These are phyloP conservation scores for Microctonus hyperodae DNA, from an alignment of 2,888 invertebrate species.

Conservation along the genomic window DNA sequence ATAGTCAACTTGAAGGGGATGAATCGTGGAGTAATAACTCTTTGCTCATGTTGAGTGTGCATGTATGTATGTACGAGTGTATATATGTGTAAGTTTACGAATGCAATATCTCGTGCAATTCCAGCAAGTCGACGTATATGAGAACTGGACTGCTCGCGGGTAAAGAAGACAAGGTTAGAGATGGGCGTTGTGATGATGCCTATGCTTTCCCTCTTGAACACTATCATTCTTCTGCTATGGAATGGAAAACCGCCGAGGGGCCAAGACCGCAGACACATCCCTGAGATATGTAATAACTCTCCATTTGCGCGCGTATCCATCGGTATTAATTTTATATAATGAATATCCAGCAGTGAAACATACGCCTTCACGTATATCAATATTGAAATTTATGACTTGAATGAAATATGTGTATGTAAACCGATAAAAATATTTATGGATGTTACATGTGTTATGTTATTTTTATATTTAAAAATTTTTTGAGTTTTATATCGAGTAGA, in stretches of 20 bases:
- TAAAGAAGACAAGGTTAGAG: slow-evolving; percentile 11
- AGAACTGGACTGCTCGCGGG: neutral
- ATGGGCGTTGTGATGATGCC: slow-evolving; percentile 28
- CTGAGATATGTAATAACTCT: slow-evolving; percentile 38
- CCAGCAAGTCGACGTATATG: slow-evolving; percentile 18
- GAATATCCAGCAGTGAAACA: slow-evolving; percentile 39
- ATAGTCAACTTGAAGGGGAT: neutral
- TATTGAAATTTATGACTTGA: neutral
- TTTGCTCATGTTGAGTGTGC: slow-evolving; percentile 36
- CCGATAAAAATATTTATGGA: too few relatives aligned
- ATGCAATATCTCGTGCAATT: slow-evolving; percentile 28
- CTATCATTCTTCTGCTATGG: slow-evolving; percentile 8
- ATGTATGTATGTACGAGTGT: slow-evolving; percentile 1
- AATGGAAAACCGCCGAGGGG: slow-evolving; percentile 22
- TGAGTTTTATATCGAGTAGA: too few relatives aligned
- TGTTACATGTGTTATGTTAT: too few relatives aligned
- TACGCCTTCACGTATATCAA: neutral
- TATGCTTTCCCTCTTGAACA: slow-evolving; percentile 12
- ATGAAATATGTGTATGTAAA: neutral
- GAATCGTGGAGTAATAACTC: slow-evolving; percentile 40
- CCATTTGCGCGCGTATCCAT: slow-evolving; percentile 37
- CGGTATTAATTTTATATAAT: slow-evolving; percentile 46
- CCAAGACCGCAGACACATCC: slow-evolving; percentile 36
- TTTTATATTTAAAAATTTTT: too few relatives aligned
- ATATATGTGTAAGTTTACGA: slow-evolving; percentile 21